Conservation (phyloP, 2,888 invertebrate species). For the Hemaris fuciformis region DNA sequence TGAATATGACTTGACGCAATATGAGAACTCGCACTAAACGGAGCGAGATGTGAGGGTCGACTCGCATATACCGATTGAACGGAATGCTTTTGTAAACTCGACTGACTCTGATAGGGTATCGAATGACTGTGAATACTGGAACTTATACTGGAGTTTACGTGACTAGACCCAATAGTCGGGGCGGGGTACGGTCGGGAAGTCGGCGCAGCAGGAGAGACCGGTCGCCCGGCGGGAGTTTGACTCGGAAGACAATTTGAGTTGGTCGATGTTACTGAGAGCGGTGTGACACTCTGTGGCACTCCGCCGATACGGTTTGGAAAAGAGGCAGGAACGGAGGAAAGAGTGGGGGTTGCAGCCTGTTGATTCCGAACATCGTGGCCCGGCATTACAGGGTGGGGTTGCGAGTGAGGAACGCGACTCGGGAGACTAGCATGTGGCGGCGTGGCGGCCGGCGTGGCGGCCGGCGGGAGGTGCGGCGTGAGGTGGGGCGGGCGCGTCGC, state of each 20-base stretch:
- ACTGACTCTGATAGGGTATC: conserved; percentile 70
- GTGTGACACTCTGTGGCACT: conserved; percentile 51
- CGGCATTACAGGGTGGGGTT: conserved; percentile 59
- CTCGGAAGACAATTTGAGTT: conserved; percentile 70
- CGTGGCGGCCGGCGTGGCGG: conserved; percentile 39
- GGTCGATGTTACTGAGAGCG: conserved; percentile 56
- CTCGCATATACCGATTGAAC: conserved; percentile 65
- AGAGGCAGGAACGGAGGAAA: conserved; percentile 68
- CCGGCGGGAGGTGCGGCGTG: too few species aligned
- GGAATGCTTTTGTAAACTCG: conserved; percentile 78
- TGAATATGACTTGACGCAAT: conserved; percentile 81
- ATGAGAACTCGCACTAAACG: conserved; percentile 68
- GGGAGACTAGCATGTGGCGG: conserved; percentile 56
- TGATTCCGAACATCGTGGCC: conserved; percentile 60
- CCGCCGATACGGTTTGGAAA: conserved; percentile 60
- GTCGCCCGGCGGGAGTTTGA: conserved; percentile 61
- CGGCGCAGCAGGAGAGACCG: conserved; percentile 60
- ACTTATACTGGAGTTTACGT: conserved; percentile 73
- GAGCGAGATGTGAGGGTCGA: conserved; percentile 68
- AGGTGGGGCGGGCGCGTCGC: conserved; percentile 45
- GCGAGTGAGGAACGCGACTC: conserved; percentile 54
- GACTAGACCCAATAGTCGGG: conserved; percentile 77
- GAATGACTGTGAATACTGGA: conserved; percentile 72
- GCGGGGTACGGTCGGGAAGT: conserved; percentile 65
- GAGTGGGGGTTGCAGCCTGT: conserved; percentile 42